Base-by-base conservation (phyloP, 2,888 invertebrate genomes). In the Ochlodes sylvanus region DNA sequence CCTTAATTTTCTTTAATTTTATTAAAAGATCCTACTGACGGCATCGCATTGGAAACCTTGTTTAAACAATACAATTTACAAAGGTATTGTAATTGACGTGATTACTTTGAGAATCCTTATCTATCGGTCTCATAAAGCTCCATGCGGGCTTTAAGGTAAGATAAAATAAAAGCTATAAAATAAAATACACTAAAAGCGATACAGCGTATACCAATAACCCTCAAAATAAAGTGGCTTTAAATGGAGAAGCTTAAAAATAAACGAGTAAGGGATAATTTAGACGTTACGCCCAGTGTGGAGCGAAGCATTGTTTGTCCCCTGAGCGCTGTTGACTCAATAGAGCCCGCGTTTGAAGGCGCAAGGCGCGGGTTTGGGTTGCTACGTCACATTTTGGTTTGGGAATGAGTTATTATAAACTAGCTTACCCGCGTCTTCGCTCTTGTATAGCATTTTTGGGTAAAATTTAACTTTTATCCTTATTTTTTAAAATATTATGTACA, bases 201-300 rank as follows among this genome's bases (percentile, higher is more conserved):
- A 68, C 62, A 68, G 41, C 55, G 68, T 66, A 66, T 62, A 38
- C 62, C 68, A 62, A 68, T 68, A 68, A 62, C 62, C 61, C 67
- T 67, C 38, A 67, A 67, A 67, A 67, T 67, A 67, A 62, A 61
- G 61, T 67, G 67, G 55, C 67, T 67, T 62, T 21, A 67, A 67
- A 67, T 56, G 61, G 67, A 56, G 68, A 68, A 62, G 68, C 68
- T 63, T 57, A 68, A 68, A 68, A 63, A 68, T 63, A 68, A 62
- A 68, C 68, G 62, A 68, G 57, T 57, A 50, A 63, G 50, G 68
- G 63, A 68, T 68, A 68, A 68, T 63, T 68, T 68, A 68, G 62
- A 57, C 68, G 68, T 68, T 63, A 50, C 62, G 57, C 50, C 68
- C 62, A 62, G 62, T 68, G 50, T 68, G 62, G 57, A 63, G 56